Evolutionary conservation across 2,888 invertebrate species (phyloP).

Genomic region (Drosophila rellima): DNA sequence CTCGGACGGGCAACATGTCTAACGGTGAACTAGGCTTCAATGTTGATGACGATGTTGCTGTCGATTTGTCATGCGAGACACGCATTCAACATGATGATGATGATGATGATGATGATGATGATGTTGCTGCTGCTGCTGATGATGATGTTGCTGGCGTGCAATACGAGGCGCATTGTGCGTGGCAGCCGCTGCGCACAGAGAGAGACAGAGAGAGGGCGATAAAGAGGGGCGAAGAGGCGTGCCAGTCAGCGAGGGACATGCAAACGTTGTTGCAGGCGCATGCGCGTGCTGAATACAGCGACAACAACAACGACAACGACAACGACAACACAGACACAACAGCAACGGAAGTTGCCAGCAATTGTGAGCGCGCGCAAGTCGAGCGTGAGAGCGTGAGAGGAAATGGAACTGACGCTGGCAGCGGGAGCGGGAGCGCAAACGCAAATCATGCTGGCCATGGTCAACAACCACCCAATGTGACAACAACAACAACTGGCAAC

Average conservation of each 20-base stretch:
- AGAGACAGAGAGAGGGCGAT: background rate
- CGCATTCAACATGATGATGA: no score
- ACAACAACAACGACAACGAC: slow-evolving; percentile 46
- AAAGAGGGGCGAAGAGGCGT: slow-evolving; percentile 40
- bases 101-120: slow-evolving; percentile 16
- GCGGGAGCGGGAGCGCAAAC: slow-evolving; percentile 59
- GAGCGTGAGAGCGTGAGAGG: slow-evolving; percentile 72
- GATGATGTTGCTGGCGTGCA: slow-evolving; percentile 57
- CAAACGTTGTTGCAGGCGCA: slow-evolving; percentile 64
- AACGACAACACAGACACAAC: slow-evolving; percentile 11
- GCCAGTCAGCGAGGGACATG: slow-evolving; percentile 64
- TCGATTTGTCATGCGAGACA: no score
- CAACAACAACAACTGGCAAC: slow-evolving; percentile 42
- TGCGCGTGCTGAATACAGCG: slow-evolving; percentile 78
- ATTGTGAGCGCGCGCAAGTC: slow-evolving; percentile 74
- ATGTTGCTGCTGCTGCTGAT: slow-evolving; percentile 27
- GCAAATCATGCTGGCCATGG: slow-evolving; percentile 56
- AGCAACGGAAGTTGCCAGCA: slow-evolving; percentile 73
- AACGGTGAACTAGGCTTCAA: slow-evolving; percentile 49
- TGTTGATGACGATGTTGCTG: slow-evolving; percentile 21
- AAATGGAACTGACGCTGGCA: no score
- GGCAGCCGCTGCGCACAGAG: slow-evolving; percentile 46
- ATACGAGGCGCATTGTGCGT: slow-evolving; percentile 68
- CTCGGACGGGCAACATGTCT: slow-evolving; percentile 47
- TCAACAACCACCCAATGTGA: slow-evolving; percentile 70